These are phyloP conservation scores for Synanthedon formicaeformis DNA, from an alignment of 2,888 invertebrate species.

Conservation along the genomic window DNA sequence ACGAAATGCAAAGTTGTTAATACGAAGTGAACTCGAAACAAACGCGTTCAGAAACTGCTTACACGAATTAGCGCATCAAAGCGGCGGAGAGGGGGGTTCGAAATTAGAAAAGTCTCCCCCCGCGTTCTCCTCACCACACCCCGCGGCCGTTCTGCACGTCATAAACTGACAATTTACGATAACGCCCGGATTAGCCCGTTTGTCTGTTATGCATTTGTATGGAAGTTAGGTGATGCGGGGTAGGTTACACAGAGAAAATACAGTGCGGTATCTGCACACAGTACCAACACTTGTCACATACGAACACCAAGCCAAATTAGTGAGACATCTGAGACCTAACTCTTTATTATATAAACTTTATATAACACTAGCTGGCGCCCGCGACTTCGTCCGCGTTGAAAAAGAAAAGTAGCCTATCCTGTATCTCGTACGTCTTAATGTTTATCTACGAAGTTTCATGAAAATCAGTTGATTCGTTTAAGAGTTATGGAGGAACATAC, in stretches of 20 bases:
- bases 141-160: constrained; percentile 67
- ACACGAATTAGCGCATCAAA: constrained; percentile 70
- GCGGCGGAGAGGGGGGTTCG: constrained; percentile 57
- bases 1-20: constrained; percentile 22
- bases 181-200: constrained; percentile 70
- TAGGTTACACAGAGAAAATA: neutral
- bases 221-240: neutral
- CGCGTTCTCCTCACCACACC: constrained; percentile 19
- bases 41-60: constrained; percentile 69
- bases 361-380: too few species aligned
- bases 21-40: constrained; percentile 62
- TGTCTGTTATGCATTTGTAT: constrained; percentile 63
- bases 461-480: too few species aligned
- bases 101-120: constrained; percentile 64
- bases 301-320: too few species aligned
- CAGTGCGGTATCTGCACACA: neutral
- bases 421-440: too few species aligned
- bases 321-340: too few species aligned
- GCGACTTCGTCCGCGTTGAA: too few species aligned
- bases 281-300: neutral
- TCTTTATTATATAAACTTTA: too few species aligned
- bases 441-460: too few species aligned
- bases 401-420: too few species aligned
- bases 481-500: too few species aligned
- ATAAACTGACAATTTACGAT: constrained; percentile 73